Evolutionary conservation across 2,888 invertebrate species (phyloP).

Genomic region (Caenorhabditis sp.): DNA sequence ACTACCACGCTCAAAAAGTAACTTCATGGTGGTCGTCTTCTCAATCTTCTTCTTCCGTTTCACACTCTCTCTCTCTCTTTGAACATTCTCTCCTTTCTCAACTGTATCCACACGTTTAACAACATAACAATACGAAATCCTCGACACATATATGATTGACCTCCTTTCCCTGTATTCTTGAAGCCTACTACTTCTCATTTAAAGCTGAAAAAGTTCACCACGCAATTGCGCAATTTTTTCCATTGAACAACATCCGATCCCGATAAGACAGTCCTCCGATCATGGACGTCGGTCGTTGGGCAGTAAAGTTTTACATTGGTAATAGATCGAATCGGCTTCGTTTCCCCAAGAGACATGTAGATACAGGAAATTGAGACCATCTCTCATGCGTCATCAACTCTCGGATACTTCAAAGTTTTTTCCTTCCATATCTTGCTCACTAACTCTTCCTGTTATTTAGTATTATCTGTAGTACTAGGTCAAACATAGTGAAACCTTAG

Average conservation of each 20-base stretch:
- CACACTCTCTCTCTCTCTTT: constrained; percentile 28
- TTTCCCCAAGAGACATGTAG: constrained; percentile 23
- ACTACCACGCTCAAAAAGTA: constrained; percentile 49
- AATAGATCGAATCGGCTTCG: constrained; percentile 30
- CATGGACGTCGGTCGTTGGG: constrained; percentile 16
- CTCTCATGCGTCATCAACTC: constrained; percentile 9
- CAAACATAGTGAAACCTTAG: constrained; percentile 42
- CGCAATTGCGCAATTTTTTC: constrained; percentile 32
- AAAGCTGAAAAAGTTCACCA: constrained; percentile 13
- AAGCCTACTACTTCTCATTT: background rate
- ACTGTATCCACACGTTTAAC: constrained; percentile 28
- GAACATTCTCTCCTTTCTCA: constrained; percentile 24
- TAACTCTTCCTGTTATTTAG: constrained; percentile 24
- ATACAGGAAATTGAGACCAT: constrained; percentile 22
- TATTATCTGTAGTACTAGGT: constrained; percentile 45
- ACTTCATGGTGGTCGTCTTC: constrained; percentile 25
- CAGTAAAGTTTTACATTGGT: constrained; percentile 28
- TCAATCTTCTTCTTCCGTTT: constrained; percentile 20
- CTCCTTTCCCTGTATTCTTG: constrained; percentile 14
- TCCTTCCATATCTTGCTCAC: background rate
- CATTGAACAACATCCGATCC: constrained; percentile 32
- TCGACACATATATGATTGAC: constrained; percentile 48
- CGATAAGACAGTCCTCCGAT: constrained; percentile 46
- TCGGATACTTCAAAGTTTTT: background rate
- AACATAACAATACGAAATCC: constrained; percentile 22